phyloP scores from a whole-genome alignment of 2,888 invertebrate species.

The Chalcosyrphus nemorum region DNA sequence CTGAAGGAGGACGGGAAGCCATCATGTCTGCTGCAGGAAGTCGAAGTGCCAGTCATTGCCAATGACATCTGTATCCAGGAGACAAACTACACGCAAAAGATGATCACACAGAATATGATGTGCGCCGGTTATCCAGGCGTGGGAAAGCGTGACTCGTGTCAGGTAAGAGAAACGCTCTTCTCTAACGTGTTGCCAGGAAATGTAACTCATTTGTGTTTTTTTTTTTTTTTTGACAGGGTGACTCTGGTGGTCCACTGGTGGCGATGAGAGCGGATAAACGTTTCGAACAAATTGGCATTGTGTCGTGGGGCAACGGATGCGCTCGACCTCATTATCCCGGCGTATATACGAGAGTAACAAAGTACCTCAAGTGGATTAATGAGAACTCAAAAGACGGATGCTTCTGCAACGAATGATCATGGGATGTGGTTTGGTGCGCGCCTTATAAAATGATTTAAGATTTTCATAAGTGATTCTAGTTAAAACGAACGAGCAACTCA shows the following conservation, averaged over 20 bases:
- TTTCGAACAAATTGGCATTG: constrained; percentile 92
- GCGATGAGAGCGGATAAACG: constrained; percentile 87
- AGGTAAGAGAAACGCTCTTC: constrained; percentile 86
- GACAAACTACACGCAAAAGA: constrained; percentile 91
- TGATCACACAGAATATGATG: constrained; percentile 95
- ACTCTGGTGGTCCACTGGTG: constrained; percentile 87
- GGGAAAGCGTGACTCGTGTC: constrained; percentile 91
- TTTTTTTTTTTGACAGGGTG: constrained; percentile 77
- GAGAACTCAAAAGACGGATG: constrained; percentile 91
- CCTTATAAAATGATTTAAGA: constrained; percentile 42
- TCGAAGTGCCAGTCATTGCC: constrained; percentile 86
- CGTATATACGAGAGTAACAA: constrained; percentile 92
- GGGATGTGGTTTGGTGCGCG: constrained; percentile 11
- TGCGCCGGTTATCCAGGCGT: constrained; percentile 90
- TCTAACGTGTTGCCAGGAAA: background rate
- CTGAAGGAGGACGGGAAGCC: constrained; percentile 93
- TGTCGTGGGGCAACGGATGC: constrained; percentile 95
- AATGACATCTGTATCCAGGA: constrained; percentile 87
- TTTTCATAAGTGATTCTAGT: constrained; percentile 72
- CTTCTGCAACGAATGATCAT: constrained; percentile 86
- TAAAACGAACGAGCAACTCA: constrained; percentile 27
- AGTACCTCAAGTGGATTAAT: constrained; percentile 91
- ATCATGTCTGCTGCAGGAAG: constrained; percentile 91
- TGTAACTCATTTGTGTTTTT: constrained; percentile 6
- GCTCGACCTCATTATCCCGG: constrained; percentile 93